Evolutionary conservation across 2,113 vertebrate species (phyloP).

Genomic region (Diadophis punctatus): DNA sequence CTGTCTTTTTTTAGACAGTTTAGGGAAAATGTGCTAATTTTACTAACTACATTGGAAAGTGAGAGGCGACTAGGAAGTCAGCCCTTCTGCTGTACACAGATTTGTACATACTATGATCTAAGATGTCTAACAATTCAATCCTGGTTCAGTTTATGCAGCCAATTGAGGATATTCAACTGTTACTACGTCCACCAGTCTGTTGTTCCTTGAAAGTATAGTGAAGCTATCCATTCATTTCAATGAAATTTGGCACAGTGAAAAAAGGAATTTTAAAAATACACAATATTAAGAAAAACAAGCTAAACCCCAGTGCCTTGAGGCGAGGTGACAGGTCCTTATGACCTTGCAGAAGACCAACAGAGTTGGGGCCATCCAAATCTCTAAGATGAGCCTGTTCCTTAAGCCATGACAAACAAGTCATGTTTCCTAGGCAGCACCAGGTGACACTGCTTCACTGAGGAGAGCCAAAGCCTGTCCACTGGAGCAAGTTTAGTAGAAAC

Average conservation of each 20-base stretch:
- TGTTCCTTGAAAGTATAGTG: not conserved
- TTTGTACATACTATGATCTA: rapidly evolving
- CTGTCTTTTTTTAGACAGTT: constrained; percentile 6
- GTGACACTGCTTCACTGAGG: not conserved
- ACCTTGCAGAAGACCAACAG: not conserved
- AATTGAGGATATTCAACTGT: not conserved
- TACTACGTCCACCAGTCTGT: not conserved
- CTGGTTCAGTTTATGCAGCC: not conserved
- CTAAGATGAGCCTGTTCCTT: not conserved
- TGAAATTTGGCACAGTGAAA: not conserved
- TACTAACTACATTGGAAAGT: constrained; percentile 29
- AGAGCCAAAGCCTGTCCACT: not conserved
- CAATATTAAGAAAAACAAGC: not conserved
- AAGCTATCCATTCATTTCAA: not conserved
- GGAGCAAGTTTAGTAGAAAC: not conserved
- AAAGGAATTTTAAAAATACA: not conserved
- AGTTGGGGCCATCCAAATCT: not conserved
- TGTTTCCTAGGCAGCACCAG: not conserved
- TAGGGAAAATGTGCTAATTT: constrained; percentile 55
- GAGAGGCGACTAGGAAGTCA: not conserved
- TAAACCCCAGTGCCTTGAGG: not conserved
- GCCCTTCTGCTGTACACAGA: not conserved
- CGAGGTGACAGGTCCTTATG: not conserved
- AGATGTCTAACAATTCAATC: not conserved
- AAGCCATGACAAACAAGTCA: not conserved